These are phyloP conservation scores for Philopotamus ludificatus DNA, from an alignment of 1,140 invertebrate species.

Conservation along the genomic window DNA sequence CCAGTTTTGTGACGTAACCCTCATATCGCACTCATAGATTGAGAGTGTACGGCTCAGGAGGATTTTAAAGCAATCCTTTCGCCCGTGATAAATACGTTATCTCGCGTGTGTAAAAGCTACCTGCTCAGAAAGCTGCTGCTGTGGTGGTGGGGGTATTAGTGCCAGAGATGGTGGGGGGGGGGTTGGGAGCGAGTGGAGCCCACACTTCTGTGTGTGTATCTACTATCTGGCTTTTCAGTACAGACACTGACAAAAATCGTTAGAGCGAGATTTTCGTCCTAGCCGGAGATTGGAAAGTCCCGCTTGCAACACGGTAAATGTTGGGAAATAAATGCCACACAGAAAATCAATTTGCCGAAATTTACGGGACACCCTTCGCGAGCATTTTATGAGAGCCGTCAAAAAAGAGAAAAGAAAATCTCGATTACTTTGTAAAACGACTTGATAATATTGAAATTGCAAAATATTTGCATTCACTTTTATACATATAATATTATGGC, in stretches of 20 bases:
- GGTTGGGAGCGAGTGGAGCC: no score
- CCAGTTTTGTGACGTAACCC: no score
- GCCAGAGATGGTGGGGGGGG: no score
- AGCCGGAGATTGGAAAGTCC: slow-evolving; percentile 22
- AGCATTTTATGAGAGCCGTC: no score
- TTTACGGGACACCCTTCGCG: slow-evolving; percentile 8
- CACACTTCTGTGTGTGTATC: not conserved
- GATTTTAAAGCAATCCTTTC: slow-evolving; percentile 24
- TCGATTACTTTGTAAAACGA: no score
- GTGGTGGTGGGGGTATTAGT: no score
- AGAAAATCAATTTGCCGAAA: slow-evolving; percentile 25
- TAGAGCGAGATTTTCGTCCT: slow-evolving; percentile 2
- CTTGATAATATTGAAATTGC: no score
- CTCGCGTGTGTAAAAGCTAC: slow-evolving; percentile 17
- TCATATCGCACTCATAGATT: no score
- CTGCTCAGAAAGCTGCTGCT: slow-evolving; percentile 4
- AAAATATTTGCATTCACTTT: no score
- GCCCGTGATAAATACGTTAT: slow-evolving; percentile 28
- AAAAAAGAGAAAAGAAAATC: no score
- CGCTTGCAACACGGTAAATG: slow-evolving; percentile 14
- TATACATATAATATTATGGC: no score
- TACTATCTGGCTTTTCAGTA: not conserved
- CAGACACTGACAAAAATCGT: slow-evolving; percentile 10
- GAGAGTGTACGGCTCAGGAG: slow-evolving; percentile 1
- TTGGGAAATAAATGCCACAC: slow-evolving; percentile 16